A percentile compares a stretch with the other conserved stretches of the same genome.
These are phyloP conservation scores for Stenichneumon culpator DNA, from an alignment of 2,888 invertebrate genomes.

Conservation along the genomic window DNA sequence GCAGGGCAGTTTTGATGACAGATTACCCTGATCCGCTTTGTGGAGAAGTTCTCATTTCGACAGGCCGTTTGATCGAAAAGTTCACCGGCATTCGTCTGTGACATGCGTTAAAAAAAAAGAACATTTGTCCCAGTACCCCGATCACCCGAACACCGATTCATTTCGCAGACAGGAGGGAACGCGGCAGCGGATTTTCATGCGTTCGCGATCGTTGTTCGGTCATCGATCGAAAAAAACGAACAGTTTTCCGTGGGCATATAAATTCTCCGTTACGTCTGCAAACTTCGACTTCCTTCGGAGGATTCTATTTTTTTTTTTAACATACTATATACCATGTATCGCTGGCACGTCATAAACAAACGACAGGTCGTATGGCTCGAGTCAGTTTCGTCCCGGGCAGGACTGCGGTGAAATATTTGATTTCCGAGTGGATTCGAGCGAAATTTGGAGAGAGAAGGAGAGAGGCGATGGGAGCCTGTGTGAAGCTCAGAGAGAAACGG, in stretches of 20 bases:
- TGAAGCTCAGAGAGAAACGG: constrained; percentile 66
- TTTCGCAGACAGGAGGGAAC: constrained; percentile 54
- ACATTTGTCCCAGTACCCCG: constrained; percentile 71
- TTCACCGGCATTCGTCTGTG: constrained; percentile 84
- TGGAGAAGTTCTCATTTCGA: constrained; percentile 84
- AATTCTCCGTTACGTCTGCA: constrained; percentile 18
- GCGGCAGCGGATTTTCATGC: constrained; percentile 25
- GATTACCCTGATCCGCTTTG: constrained; percentile 84
- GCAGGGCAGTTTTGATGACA: constrained; percentile 83
- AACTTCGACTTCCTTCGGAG: constrained; percentile 44
- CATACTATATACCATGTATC: constrained; percentile 3
- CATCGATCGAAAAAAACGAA: constrained; percentile 28
- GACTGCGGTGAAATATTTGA: constrained; percentile 72
- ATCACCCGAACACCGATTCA: constrained; percentile 64
- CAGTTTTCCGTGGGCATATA: constrained; percentile 31
- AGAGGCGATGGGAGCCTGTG: constrained; percentile 64
- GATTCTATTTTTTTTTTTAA: constrained; percentile 18
- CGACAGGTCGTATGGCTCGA: constrained; percentile 61
- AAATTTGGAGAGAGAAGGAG: constrained; percentile 71
- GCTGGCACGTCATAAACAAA: constrained; percentile 66
- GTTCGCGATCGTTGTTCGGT: constrained; percentile 31
- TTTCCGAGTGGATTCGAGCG: constrained; percentile 72
- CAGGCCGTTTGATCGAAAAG: constrained; percentile 84
- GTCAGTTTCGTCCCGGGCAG: constrained; percentile 54
- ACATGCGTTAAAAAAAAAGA: constrained; percentile 82